Base-by-base conservation (phyloP, 1,140 invertebrate genomes). In the Homarus americanus region DNA sequence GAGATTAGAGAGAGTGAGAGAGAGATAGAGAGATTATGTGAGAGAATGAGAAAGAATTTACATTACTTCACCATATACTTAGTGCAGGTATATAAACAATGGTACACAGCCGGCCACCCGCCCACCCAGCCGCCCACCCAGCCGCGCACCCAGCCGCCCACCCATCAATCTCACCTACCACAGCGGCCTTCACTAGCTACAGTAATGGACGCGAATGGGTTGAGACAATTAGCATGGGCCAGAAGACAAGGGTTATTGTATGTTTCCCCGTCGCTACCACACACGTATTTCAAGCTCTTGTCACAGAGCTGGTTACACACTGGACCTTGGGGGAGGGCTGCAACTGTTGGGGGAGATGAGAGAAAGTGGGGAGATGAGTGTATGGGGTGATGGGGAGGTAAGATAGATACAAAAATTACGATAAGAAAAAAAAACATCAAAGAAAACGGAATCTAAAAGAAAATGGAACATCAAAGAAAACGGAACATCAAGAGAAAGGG, bases 171-270 rank as follows among this genome's bases (percentile, higher is more conserved):
- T 49, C 5, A 32, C 63, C 10, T 36, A 40, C 38, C 10, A 20
- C 79, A 82, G 10, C 49, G 79, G 15, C 79, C 79, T 2, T 82
- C 79, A n/a, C 28, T 58, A 4, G 28, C 79, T 12, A 1, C 20
- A 17, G 10, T 36, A 32, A 82, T 82, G 79, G 49, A 32, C 28
- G n/a, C 28, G 53, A 82, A 82, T 3, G 79, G 79, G 53, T 82
- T 82, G 15, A 63, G 79, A 34, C 75, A 87, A 38, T 58, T 32
- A 15, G 75, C 44, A 38, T 53, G 12, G 1, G 36, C 44, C 5
- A 98, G 95, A 93, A 98, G 97, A 95, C 98, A 98, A 72, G 96
- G 95, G 95, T 98, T 98, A 83, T 96, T 96, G 94, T 98, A 98
- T 80, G 97, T 97, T 93, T 97, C 96, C 76, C 97, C 97, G 94